Evolutionary conservation across 2,797 vertebrate genomes (phyloP).

Genomic region (Ciconia nigra): DNA sequence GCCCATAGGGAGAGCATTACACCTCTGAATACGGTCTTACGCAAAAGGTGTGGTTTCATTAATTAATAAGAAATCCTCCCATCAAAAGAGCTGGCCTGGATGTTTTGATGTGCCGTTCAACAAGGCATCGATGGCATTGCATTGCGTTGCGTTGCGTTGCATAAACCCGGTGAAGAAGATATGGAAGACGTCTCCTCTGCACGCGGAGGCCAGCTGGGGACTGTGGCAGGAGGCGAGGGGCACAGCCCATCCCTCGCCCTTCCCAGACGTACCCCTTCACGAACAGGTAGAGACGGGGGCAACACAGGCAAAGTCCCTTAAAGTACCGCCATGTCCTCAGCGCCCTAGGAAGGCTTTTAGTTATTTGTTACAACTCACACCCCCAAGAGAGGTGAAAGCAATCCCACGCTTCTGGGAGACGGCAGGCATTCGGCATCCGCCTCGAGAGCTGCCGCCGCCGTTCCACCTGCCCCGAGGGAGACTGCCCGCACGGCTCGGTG

Average conservation of each 20-base stretch:
- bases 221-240: accelerated
- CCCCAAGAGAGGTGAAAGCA: neutral
- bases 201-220: neutral
- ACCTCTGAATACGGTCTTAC: accelerated
- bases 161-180: neutral
- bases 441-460: neutral
- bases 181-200: neutral
- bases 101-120: too few relatives aligned
- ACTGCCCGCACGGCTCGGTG: accelerated
- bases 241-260: neutral
- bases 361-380: neutral
- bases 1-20: neutral
- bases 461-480: neutral
- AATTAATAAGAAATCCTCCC: neutral
- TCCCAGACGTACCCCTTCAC: neutral
- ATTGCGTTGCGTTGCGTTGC: too few relatives aligned
- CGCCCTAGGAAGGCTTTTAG: neutral
- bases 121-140: neutral
- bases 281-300: neutral
- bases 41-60: neutral
- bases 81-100: neutral
- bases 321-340: neutral
- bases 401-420: neutral
- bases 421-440: neutral
- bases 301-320: neutral